Base-by-base conservation (phyloP, 1,140 invertebrate species). In the Oscheius sp. region DNA sequence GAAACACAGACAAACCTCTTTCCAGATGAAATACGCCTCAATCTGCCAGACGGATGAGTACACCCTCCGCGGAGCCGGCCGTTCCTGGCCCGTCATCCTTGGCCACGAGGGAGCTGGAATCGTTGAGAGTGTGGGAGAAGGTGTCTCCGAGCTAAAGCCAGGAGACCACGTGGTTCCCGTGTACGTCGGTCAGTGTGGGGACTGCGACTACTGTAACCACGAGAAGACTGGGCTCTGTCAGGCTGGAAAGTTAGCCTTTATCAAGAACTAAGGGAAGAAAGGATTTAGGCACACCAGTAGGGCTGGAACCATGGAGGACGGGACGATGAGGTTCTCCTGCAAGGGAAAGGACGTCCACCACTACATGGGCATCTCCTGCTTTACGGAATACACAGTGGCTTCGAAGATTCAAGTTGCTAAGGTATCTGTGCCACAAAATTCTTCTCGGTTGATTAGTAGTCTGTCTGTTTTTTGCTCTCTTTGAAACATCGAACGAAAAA, bases 281-380 rank as follows among this genome's bases (percentile, higher is more conserved):
- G 13, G 15, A 13, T 59, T 59, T 23, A 59, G 55, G 64, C 55
- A 78, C 2, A 86, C 86, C 31, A 85, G 87, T 79, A 85, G 85
- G 3, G 73, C 81, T 72, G 88, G 88, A 61, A 73, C 96, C 0
- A 95, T 99, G 94, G 96, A 95, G 7, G 94, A 99, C 89, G 95
- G 94, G n/a, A 97, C 94, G 2, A 77, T 69, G 31, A 74, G 88
- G 13, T 97, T 99, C 85, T 91, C 88, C 15, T 97, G 94, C 86
- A 64, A 65, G 68, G 95, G 94, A 15, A 87, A 95, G 87, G 87
- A 89, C 34, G 72, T 99, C 0, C 94, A 88, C 82, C 95, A 99
- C 85, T 99, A 96, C 79, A 99, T 99, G 96, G 96, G 96, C n/a
- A 94, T 92, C 76, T 97, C 94, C 2, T 95, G 94, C 1, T 99